These are phyloP conservation scores for Lithophane leautieri DNA, from an alignment of 2,888 invertebrate genomes.

Conservation along the genomic window DNA sequence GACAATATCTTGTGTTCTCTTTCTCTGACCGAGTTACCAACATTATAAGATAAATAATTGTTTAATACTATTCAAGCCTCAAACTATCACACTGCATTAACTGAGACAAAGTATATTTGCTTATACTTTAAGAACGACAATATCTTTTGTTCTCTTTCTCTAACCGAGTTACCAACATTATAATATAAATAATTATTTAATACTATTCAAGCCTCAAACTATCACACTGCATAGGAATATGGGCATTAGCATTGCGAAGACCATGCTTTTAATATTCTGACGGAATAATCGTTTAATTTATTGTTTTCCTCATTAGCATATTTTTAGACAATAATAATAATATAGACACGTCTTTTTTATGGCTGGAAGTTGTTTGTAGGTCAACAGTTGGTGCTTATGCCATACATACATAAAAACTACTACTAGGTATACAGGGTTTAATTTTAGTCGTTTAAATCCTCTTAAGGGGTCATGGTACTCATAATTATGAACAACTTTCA, in stretches of 20 bases:
- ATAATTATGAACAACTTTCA: too few species aligned
- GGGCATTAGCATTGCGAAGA: not conserved
- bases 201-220: slow-evolving; percentile 10
- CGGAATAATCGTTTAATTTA: slow-evolving; percentile 28
- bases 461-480: too few species aligned
- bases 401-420: not conserved
- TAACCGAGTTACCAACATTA: slow-evolving; percentile 8
- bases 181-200: not conserved
- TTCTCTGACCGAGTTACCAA: slow-evolving; percentile 5
- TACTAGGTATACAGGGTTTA: not conserved
- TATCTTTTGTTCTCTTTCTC: not conserved
- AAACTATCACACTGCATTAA: slow-evolving; percentile 4
- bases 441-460: too few species aligned
- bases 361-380: slow-evolving; percentile 13
- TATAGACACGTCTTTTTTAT: slow-evolving; percentile 1
- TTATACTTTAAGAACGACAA: not conserved
- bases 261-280: slow-evolving; percentile 29
- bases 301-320: slow-evolving; percentile 4
- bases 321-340: not conserved
- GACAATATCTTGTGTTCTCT: not conserved
- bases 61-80: slow-evolving; percentile 6
- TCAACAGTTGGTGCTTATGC: not conserved
- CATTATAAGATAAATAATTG: not conserved
- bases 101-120: too few species aligned
- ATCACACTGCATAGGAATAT: slow-evolving; percentile 14